These are phyloP conservation scores for Chaetodon trifasciatus DNA, from an alignment of 2,797 vertebrate species.

Conservation along the genomic window DNA sequence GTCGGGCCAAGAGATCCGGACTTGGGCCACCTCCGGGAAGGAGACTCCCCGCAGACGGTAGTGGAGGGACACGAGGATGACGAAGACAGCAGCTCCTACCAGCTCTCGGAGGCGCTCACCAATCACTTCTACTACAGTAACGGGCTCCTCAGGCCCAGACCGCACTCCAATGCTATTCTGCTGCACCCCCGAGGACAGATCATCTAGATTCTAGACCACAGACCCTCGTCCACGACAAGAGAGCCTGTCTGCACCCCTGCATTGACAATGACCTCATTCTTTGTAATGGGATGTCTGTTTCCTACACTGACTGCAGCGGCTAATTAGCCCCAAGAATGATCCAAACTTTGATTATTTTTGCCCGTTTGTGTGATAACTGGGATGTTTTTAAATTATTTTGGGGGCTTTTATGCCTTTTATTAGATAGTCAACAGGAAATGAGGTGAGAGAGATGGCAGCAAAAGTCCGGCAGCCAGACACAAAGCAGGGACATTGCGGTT, in stretches of 20 bases:
- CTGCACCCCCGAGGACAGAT: conserved; percentile 84
- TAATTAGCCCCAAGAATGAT: not conserved
- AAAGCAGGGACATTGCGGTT: not conserved
- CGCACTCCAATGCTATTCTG: conserved; percentile 89
- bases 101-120: conserved; percentile 88
- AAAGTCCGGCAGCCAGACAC: not conserved
- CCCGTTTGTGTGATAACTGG: not conserved
- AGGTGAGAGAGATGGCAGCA: not conserved
- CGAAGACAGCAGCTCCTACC: conserved; percentile 69
- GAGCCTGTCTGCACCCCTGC: conserved; percentile 9
- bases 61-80: conserved; percentile 66
- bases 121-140: conserved; percentile 93
- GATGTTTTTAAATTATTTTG: not conserved
- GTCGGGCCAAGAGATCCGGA: conserved; percentile 59
- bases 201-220: conserved; percentile 53
- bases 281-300: conserved; percentile 15
- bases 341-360: conserved; percentile 8
- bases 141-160: conserved; percentile 88
- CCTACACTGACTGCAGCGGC: conserved; percentile 2
- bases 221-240: not conserved
- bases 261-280: not conserved
- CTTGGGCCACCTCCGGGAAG: conserved; percentile 37
- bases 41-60: conserved; percentile 37
- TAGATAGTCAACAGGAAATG: not conserved
- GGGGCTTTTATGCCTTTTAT: conserved; percentile 13